Conservation (phyloP, 2,113 vertebrate species). For the Xiphophorus hellerii region DNA sequence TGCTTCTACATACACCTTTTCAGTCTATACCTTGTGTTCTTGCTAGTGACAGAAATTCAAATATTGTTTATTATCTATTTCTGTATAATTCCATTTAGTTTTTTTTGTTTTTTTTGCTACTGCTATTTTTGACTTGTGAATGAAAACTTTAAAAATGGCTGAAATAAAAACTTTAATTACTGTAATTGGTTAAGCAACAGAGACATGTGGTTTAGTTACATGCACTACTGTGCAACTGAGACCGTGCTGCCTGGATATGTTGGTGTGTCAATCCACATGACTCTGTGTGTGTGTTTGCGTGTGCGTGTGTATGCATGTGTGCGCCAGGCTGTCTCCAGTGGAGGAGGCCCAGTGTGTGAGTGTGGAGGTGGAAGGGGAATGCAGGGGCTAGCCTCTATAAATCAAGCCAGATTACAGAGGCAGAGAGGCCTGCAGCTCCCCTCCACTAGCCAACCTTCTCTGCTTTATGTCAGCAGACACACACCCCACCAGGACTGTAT, state of each 20-base stretch:
- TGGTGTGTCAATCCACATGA: constrained; percentile 9
- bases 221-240: constrained; percentile 66
- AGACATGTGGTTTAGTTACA: constrained; percentile 62
- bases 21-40: no score
- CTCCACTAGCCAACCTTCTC: constrained; percentile 88
- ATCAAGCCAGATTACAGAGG: constrained; percentile 99
- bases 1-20: no score
- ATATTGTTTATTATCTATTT: no score
- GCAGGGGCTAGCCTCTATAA: constrained; percentile 84
- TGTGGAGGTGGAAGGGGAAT: constrained; percentile 79
- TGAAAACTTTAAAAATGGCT: no score
- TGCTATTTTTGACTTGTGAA: no score
- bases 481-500: constrained; percentile 54
- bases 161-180: no score
- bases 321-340: constrained; percentile 98
- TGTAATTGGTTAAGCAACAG: constrained; percentile 46
- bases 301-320: constrained; percentile 82
- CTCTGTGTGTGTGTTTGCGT: constrained; percentile 74
- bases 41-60: no score
- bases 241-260: constrained; percentile 41
- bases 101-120: no score
- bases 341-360: constrained; percentile 86
- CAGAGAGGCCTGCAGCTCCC: constrained; percentile 82
- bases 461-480: constrained; percentile 91
- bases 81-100: no score